Conservation (phyloP, 2,888 invertebrate species). For the Blera fallax region DNA sequence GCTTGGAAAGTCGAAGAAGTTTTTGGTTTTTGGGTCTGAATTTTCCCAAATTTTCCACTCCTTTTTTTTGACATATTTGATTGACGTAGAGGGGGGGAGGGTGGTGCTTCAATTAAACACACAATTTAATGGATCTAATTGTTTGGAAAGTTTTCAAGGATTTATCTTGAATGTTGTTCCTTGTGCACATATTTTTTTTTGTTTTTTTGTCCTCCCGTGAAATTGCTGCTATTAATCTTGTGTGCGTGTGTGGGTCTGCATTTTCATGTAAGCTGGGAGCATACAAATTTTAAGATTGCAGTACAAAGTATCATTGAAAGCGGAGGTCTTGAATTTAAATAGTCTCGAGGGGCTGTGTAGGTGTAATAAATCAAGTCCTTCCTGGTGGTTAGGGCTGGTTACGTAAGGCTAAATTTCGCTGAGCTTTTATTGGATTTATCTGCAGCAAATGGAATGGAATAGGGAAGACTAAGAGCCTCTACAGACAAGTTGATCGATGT, state of each 20-base stretch:
- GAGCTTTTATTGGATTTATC: too few species aligned
- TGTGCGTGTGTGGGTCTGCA: slow-evolving; percentile 14
- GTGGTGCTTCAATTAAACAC: slow-evolving; percentile 62
- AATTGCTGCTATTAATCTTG: slow-evolving; percentile 58
- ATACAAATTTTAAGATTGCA: slow-evolving; percentile 16
- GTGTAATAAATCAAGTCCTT: too few species aligned
- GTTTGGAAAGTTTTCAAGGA: slow-evolving; percentile 66
- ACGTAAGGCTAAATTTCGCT: too few species aligned
- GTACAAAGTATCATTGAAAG: background rate
- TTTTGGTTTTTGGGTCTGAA: background rate
- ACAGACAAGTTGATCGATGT: too few species aligned
- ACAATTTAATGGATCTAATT: slow-evolving; percentile 70
- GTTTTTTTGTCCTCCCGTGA: too few species aligned
- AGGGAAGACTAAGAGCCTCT: too few species aligned
- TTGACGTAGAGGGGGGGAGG: slow-evolving; percentile 17
- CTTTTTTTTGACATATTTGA: slow-evolving; percentile 39
- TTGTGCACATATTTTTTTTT: slow-evolving; percentile 15
- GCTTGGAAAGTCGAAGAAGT: background rate
- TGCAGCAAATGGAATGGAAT: too few species aligned
- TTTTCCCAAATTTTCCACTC: slow-evolving; percentile 13
- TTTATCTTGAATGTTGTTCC: slow-evolving; percentile 45
- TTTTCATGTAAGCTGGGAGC: slow-evolving; percentile 31
- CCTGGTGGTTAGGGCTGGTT: too few species aligned
- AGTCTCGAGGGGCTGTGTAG: background rate
- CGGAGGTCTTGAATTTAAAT: background rate